A percentile compares a stretch with the other conserved stretches of the same genome.
phyloP scores from a whole-genome alignment of 2,888 invertebrate species.

The Tetrapedia diversipes region DNA sequence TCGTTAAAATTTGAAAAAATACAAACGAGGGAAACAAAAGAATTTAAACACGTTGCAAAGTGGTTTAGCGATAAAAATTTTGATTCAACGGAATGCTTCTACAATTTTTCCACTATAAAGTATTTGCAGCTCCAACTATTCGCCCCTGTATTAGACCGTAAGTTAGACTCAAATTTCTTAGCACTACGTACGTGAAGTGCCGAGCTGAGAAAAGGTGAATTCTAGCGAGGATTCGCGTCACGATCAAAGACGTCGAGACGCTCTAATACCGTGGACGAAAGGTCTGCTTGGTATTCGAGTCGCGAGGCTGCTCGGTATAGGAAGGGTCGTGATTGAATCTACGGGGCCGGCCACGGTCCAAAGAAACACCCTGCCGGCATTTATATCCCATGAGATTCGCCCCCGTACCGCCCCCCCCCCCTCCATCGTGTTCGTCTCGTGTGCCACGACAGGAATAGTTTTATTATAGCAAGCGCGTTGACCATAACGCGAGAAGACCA shows the following conservation, averaged over 20 bases:
- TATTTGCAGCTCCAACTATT: no score
- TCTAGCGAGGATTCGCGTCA: slow-evolving; percentile 60
- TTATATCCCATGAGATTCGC: slow-evolving; percentile 71
- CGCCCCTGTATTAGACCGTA: no score
- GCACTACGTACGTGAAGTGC: neutral
- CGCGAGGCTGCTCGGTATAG: slow-evolving; percentile 71
- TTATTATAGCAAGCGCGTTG: slow-evolving; percentile 77
- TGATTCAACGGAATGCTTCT: no score
- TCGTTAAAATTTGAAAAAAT: no score
- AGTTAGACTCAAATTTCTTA: neutral
- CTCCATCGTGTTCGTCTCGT: slow-evolving; percentile 25
- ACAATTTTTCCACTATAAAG: no score
- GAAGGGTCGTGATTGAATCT: slow-evolving; percentile 80
- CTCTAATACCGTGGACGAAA: slow-evolving; percentile 61
- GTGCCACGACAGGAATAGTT: slow-evolving; percentile 74
- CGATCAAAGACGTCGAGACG: slow-evolving; percentile 69
- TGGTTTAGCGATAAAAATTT: no score
- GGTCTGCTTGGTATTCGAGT: slow-evolving; percentile 77
- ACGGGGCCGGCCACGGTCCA: slow-evolving; percentile 69
- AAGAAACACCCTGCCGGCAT: slow-evolving; percentile 74
- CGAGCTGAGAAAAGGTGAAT: slow-evolving; percentile 42
- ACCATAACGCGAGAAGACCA: slow-evolving; percentile 68
- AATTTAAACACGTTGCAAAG: no score
- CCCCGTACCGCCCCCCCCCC: slow-evolving; percentile 41
- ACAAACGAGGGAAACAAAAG: no score